Evolutionary conservation across 2,113 vertebrate genomes (phyloP), one percentile per base, ranked within the genome.

Genomic region (Chlamydotis undulata): DNA sequence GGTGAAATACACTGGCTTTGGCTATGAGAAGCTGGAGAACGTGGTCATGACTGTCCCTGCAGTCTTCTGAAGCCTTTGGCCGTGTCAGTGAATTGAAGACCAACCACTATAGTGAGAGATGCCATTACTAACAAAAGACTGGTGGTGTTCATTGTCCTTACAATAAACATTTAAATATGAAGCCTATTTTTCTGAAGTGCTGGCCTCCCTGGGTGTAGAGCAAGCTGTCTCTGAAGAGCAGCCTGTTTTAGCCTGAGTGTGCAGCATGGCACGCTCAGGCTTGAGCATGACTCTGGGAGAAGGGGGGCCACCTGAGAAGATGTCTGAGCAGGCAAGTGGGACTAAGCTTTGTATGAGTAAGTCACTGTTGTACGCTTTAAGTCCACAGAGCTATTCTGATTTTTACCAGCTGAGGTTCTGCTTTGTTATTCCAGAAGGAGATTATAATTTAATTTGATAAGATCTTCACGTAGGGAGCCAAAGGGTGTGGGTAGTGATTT

Each of bases 401-500:
- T 92, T 89, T 87, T 59, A 50, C 73, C 64, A 89, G 69, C 31
- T 83, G 64, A 84, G 49, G 31, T 87, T 83, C 85, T 83, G 25
- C 63, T n/a, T 83, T 9, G 0, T 85, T 94, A 84, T 81, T 80
- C 49, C 68, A 92, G 88, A 93, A 87, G 73, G 53, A 71, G 68
- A 64, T 83, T 37, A 41, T 94, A 77, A 45, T 69, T 93, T 61
- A 80, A 53, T 87, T 75, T 89, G 93, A 93, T 96, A 93, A 83
- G 69, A 92, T 87, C 89, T 95, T 76, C 53, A 49, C 24, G 49
- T 59, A 92, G 49, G 45, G 73, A 93, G 71, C 81, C 76, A 94
- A 91, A 86, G 91, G 91, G 93, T 89, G 91, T 93, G 88, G 91
- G 85, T 83, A 87, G 89, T 80, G 84, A 94, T 83, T 93, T 91